Evolutionary conservation across 1,140 invertebrate genomes (phyloP), one percentile per base, ranked within the genome.

Genomic region (Daktulosphaira vitifoliae): DNA sequence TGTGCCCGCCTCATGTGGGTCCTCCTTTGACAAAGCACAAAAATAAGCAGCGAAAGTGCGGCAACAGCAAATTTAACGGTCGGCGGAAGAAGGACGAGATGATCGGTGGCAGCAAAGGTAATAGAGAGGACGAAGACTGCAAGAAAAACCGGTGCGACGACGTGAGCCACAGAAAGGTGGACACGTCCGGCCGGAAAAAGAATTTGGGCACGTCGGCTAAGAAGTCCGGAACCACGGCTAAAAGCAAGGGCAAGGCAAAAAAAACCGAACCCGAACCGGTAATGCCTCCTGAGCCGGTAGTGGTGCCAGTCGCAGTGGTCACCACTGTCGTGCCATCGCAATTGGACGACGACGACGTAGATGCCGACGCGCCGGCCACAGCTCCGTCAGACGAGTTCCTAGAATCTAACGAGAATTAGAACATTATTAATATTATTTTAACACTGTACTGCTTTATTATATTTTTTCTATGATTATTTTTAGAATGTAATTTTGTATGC

Each of bases 241-340:
- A 26, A 9, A 6, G 48, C 37, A 76, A 59, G 87, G 82, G 73
- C 86, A 82, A 93, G 93, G 96, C 49, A 96, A 77, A 37, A 96
- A 79, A 44, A 96, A 77, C 78, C 96, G 92, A 78, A 96, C 96
- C 92, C 54, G 90, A 81, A 3, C 93, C 93, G 15, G 90, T 89
- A 52, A 90, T 81, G 74, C 95, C 91, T 1, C 85, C 85, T 52
- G 84, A 78, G 13, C 78, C 78, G 2, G 83, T 82, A 69, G 79
- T 11, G 23, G 54, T 59, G 22, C 54, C 42, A 9, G 1, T n/a
- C 8, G 1, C 23, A 6, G 39, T 46, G 16, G 39, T 46, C 18
- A 59, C 54, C 39, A 23, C 15, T 11, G 39, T 16, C 1, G 38
- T 39, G 39, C 15, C 42, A n/a, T 11, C 29, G n/a, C 25, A 39